Evolutionary conservation across 2,888 invertebrate genomes (phyloP), one percentile per base, ranked within the genome.

Genomic region (Camptogramma bilineatum): DNA sequence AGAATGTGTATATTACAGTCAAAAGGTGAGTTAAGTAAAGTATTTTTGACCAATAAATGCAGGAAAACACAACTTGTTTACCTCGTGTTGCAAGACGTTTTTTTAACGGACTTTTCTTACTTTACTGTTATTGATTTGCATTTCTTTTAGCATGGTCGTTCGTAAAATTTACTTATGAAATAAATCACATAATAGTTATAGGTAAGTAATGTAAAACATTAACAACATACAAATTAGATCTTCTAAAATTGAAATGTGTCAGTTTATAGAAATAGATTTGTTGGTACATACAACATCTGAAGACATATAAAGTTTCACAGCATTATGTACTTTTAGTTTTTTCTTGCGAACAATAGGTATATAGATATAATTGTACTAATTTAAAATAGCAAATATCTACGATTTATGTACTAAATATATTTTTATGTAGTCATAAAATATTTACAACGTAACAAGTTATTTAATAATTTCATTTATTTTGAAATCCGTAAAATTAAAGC

Each of bases 361-460:
- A 46, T 53, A 24, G 16, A 31, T 50, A 47, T 64, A 66, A 58
- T 55, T 55, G 63, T 57, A 64, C 56, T 68, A 51, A 60, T 67
- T 51, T 66, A 66, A 75, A 69, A 70, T 73, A 73, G 70, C 75
- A 76, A 74, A 72, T 65, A 62, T 54, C 66, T 62, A 62, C n/a
- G 19, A 54, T 53, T 53, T 46, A 42, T n/a, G 34, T 39, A 39
- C 34, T 39, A 13, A 39, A 39, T 39, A 39, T 39, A 39, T 39
- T 13, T 39, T 39, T 39, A 13, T 19, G 50, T 62, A 56, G 39
- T 65, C 72, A 69, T 76, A 78, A 77, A 80, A 77, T 82, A 83
- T 83, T 69, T 83, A 83, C 83, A 83, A 74, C 73, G 76, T 80
- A 81, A 76, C 73, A 73, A 74, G 48, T 73, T 73, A 74, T 63